These are phyloP conservation scores for Homarus americanus DNA, from an alignment of 1,140 invertebrate genomes.

Conservation along the genomic window DNA sequence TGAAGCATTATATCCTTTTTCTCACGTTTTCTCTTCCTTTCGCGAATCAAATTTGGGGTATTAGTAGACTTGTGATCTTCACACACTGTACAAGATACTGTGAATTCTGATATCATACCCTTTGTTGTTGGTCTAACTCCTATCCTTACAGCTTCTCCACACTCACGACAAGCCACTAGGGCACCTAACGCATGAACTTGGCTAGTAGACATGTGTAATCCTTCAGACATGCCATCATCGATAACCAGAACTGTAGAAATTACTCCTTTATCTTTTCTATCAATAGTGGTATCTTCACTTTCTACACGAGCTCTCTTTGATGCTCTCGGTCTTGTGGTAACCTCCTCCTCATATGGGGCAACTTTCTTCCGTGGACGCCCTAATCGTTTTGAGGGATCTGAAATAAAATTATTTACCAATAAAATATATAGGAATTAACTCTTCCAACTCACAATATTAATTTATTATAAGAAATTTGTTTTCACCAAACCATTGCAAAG, in stretches of 20 bases:
- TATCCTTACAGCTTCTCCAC: slow-evolving; percentile 67
- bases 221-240: slow-evolving; percentile 70
- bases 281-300: neutral
- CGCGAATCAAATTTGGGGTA: slow-evolving; percentile 71
- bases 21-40: slow-evolving; percentile 72
- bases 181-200: slow-evolving; percentile 68
- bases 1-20: slow-evolving; percentile 65
- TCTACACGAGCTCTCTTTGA: neutral
- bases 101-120: slow-evolving; percentile 75
- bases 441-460: no score
- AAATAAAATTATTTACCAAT: no score
- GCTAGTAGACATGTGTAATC: slow-evolving; percentile 70
- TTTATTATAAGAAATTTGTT: neutral
- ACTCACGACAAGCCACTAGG: slow-evolving; percentile 72
- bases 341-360: slow-evolving; percentile 6
- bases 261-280: neutral
- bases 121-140: slow-evolving; percentile 73
- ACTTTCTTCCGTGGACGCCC: slow-evolving; percentile 1
- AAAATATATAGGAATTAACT: no score
- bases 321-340: slow-evolving; percentile 1
- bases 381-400: neutral
- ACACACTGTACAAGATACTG: slow-evolving; percentile 72
- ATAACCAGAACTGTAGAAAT: slow-evolving; percentile 63
- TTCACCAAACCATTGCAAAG: no score
- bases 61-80: slow-evolving; percentile 72